Evolutionary conservation across 1,140 invertebrate species (phyloP).

Genomic region (Bombus breviceps): DNA sequence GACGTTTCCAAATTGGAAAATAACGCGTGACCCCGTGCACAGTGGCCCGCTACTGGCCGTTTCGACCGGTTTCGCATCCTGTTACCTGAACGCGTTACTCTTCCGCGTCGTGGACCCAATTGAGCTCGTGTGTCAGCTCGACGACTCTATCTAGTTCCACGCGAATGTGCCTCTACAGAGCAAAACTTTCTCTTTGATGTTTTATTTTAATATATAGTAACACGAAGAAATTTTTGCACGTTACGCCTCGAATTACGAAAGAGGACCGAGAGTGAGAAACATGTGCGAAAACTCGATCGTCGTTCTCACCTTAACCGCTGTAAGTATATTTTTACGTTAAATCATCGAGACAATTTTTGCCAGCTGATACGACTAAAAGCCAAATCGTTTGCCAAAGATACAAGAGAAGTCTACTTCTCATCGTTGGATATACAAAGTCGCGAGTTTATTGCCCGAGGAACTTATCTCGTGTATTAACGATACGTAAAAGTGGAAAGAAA

Average conservation of each 20-base stretch:
- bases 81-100: slow-evolving; percentile 47
- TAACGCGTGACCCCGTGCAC: slow-evolving; percentile 38
- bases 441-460: background rate
- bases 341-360: background rate
- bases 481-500: too few relatives aligned
- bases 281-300: background rate
- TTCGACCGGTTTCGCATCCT: slow-evolving; percentile 30
- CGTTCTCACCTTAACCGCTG: too few relatives aligned
- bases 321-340: background rate
- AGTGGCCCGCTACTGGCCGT: background rate
- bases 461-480: background rate
- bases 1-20: slow-evolving; percentile 62
- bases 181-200: background rate
- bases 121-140: slow-evolving; percentile 55
- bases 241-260: too few relatives aligned
- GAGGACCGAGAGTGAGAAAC: too few relatives aligned
- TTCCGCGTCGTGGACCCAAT: slow-evolving; percentile 44
- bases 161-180: background rate
- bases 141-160: slow-evolving; percentile 40
- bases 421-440: background rate
- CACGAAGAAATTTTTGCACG: background rate
- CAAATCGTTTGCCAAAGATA: too few relatives aligned
- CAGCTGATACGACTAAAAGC: background rate
- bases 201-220: background rate
- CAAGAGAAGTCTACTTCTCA: background rate